Conservation (phyloP, 23 tunicate genomes). For the Diplosoma virens region DNA sequence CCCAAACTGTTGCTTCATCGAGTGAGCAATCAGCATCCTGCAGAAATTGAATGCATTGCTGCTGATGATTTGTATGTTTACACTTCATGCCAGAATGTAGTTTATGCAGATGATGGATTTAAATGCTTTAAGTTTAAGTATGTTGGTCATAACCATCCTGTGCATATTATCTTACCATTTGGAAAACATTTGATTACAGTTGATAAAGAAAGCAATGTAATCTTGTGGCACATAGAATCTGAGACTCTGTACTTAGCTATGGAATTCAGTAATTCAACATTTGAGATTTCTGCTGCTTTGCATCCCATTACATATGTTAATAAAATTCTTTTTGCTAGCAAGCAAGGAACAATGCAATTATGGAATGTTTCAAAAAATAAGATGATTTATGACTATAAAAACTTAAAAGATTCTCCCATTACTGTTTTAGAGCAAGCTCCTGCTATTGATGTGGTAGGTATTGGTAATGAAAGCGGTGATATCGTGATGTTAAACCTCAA, state of each 20-base stretch:
- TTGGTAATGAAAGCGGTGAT: conserved; percentile 61
- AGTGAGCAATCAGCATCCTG: conserved; percentile 61
- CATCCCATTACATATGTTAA: conserved; percentile 88
- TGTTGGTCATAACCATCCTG: conserved; percentile 52
- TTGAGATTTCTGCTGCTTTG: conserved; percentile 56
- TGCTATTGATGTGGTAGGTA: conserved; percentile 72
- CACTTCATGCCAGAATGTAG: conserved; percentile 58
- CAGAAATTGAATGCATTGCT: conserved; percentile 81
- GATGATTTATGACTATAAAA: conserved; percentile 49
- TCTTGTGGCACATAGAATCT: conserved; percentile 64
- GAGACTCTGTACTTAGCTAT: conserved; percentile 38
- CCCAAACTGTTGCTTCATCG: conserved; percentile 44
- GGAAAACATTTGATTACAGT: conserved; percentile 74
- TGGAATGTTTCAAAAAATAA: conserved; percentile 74
- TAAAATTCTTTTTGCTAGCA: conserved; percentile 72
- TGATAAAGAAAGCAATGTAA: conserved; percentile 54
- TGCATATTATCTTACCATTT: conserved; percentile 63
- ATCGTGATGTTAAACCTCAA: conserved; percentile 45
- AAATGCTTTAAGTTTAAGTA: conserved; percentile 27
- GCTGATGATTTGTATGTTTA: conserved; percentile 59
- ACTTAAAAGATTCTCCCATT: conserved; percentile 25
- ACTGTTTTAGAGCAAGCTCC: conserved; percentile 56
- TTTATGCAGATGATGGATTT: conserved; percentile 24
- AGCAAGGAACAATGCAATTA: conserved; percentile 67
- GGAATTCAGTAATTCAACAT: conserved; percentile 40